Conservation (phyloP, 2,888 invertebrate genomes). For the Platyscelio sp. region DNA sequence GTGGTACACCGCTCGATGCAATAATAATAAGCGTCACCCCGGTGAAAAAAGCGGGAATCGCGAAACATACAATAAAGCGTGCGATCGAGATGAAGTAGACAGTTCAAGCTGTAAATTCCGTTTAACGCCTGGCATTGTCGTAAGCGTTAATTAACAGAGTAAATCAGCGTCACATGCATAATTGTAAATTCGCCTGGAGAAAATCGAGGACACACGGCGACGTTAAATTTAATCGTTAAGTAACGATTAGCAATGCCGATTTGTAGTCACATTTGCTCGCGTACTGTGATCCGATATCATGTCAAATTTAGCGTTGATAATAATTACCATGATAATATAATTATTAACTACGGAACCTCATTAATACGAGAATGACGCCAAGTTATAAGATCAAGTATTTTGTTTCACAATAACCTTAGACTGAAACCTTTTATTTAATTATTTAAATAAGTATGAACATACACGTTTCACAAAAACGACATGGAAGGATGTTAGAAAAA, state of each 20-base stretch:
- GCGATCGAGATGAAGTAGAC: slow-evolving; percentile 61
- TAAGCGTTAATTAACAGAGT: slow-evolving; percentile 68
- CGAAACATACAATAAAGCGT: slow-evolving; percentile 40
- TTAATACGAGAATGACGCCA: slow-evolving; percentile 55
- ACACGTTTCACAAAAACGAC: too few relatives aligned
- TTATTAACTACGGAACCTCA: slow-evolving; percentile 65
- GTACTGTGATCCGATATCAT: slow-evolving; percentile 47
- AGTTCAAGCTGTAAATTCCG: slow-evolving; percentile 55
- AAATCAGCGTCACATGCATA: slow-evolving; percentile 67
- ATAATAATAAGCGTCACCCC: slow-evolving; percentile 33
- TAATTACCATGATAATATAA: slow-evolving; percentile 74
- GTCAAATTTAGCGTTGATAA: slow-evolving; percentile 63
- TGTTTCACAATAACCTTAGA: too few relatives aligned
- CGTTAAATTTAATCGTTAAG: slow-evolving; percentile 61
- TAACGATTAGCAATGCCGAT: slow-evolving; percentile 60
- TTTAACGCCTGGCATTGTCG: slow-evolving; percentile 61
- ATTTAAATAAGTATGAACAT: too few relatives aligned
- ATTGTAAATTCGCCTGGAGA: slow-evolving; percentile 63
- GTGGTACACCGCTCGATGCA: slow-evolving; percentile 9
- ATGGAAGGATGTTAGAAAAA: too few relatives aligned
- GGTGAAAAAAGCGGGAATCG: slow-evolving; percentile 27
- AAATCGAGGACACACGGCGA: slow-evolving; percentile 59
- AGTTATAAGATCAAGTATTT: too few relatives aligned
- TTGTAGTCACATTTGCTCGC: slow-evolving; percentile 39
- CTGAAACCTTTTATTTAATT: too few relatives aligned